These are phyloP conservation scores for Anoplophora glabripennis DNA, from an alignment of 1,140 invertebrate species.

Conservation along the genomic window DNA sequence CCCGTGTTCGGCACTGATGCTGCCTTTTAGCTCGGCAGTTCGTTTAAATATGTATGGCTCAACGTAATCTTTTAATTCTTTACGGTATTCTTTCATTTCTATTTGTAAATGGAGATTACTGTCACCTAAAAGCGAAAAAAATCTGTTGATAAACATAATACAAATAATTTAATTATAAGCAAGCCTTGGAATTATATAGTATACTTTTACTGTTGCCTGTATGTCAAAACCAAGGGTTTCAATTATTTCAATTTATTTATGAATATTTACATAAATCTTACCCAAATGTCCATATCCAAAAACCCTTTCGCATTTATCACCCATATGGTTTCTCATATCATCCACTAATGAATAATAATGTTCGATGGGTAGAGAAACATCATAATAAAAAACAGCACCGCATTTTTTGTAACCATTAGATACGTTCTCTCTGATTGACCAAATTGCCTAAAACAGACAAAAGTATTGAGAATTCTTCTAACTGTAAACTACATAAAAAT, in stretches of 20 bases:
- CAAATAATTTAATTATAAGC: too few relatives aligned
- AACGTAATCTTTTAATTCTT: slow-evolving; percentile 64
- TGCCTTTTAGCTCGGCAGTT: slow-evolving; percentile 73
- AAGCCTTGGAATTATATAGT: too few relatives aligned
- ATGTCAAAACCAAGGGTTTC: too few relatives aligned
- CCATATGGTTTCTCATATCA: slow-evolving; percentile 64
- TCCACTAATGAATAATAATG: slow-evolving; percentile 81
- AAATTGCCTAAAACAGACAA: slow-evolving; percentile 63
- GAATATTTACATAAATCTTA: slow-evolving; percentile 48
- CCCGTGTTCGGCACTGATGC: slow-evolving; percentile 94
- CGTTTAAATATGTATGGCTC: slow-evolving; percentile 90
- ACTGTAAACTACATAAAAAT: slow-evolving; percentile 53
- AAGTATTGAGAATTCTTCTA: slow-evolving; percentile 73
- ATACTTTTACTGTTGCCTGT: too few relatives aligned
- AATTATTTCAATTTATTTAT: too few relatives aligned
- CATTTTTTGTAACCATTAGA: slow-evolving; percentile 72
- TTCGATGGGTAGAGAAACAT: slow-evolving; percentile 81
- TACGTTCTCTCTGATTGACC: slow-evolving; percentile 82
- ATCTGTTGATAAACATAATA: too few relatives aligned
- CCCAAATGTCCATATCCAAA: slow-evolving; percentile 92
- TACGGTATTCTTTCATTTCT: slow-evolving; percentile 64
- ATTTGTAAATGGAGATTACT: slow-evolving; percentile 91
- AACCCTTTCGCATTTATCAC: slow-evolving; percentile 57
- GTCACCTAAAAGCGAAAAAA: slow-evolving; percentile 61
- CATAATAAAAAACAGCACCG: slow-evolving; percentile 93